Conservation (phyloP, 2,797 vertebrate species). For the Hypotaenidia philippensis region DNA sequence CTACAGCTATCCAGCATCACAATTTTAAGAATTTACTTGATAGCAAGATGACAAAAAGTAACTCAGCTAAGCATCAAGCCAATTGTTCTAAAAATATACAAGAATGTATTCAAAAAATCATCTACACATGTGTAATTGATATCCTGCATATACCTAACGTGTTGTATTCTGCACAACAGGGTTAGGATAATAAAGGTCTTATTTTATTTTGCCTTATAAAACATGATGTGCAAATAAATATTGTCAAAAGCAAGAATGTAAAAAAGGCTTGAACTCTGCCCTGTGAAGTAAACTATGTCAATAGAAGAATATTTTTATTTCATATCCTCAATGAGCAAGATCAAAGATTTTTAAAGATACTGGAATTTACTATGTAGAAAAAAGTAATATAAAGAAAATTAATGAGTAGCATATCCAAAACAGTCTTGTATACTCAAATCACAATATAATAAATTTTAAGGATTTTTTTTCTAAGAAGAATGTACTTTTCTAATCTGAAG, state of each 20-base stretch:
- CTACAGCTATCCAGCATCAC: not conserved
- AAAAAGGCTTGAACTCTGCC: not conserved
- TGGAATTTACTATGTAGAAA: not conserved
- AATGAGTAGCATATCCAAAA: not conserved
- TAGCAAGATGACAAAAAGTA: not conserved
- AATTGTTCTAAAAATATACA: not conserved
- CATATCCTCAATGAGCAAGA: rapidly evolving
- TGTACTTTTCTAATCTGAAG: not conserved
- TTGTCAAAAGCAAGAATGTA: not conserved
- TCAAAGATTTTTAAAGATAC: not conserved
- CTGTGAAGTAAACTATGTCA: not conserved
- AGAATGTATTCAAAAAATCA: not conserved
- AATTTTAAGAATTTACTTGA: not conserved
- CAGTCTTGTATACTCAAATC: not conserved
- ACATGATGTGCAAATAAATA: not conserved
- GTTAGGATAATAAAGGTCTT: not conserved
- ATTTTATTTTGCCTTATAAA: not conserved
- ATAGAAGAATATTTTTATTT: not conserved
- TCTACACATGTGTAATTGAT: not conserved
- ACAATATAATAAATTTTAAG: not conserved
- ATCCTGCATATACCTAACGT: not conserved
- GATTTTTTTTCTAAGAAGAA: not conserved
- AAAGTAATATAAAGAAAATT: not conserved
- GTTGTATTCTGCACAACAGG: not conserved
- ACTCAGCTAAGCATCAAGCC: not conserved